These are phyloP conservation scores for Plectropomus leopardus DNA, from an alignment of 2,113 vertebrate genomes.

Conservation along the genomic window DNA sequence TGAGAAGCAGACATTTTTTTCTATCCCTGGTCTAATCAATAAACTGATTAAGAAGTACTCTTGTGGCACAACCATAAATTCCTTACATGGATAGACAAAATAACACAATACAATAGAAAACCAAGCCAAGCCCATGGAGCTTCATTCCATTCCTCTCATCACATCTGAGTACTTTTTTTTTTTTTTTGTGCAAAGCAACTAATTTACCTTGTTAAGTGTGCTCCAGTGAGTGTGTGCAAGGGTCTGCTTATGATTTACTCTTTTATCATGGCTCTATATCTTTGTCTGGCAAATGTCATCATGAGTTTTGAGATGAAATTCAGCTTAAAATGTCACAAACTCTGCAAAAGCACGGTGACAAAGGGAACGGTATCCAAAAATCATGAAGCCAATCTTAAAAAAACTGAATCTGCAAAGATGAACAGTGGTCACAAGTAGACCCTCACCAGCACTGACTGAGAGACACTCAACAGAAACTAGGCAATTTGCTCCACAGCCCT, in stretches of 20 bases:
- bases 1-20: neutral
- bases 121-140: neutral
- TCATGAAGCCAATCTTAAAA: neutral
- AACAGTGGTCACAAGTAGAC: neutral
- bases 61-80: neutral
- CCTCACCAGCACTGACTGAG: neutral
- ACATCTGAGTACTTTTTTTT: neutral
- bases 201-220: too few species aligned
- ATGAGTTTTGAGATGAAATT: neutral
- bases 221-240: neutral
- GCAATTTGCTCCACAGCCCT: neutral
- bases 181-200: too few species aligned
- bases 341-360: neutral
- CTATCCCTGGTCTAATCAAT: neutral
- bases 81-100: neutral
- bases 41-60: neutral
- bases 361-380: too few species aligned
- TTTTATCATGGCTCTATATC: neutral
- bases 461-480: neutral
- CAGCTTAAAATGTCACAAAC: neutral
- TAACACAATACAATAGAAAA: neutral
- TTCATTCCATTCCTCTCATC: too few species aligned
- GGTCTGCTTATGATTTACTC: neutral
- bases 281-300: neutral
- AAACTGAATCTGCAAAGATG: neutral